Evolutionary conservation across 2,113 vertebrate genomes (phyloP).

Genomic region (Chamaea fasciata): DNA sequence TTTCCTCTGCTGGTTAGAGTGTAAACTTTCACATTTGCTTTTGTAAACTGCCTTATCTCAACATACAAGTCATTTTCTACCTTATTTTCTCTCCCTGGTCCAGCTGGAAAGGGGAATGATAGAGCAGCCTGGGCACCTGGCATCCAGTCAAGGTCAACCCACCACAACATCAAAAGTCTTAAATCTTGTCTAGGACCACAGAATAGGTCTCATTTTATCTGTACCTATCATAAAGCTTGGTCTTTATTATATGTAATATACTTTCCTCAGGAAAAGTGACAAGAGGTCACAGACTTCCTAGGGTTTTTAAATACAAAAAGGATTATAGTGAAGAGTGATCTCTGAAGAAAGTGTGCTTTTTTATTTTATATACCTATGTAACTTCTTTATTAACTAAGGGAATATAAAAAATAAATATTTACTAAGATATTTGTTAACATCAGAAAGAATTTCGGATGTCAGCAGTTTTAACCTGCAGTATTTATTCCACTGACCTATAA

Average conservation of each 20-base stretch:
- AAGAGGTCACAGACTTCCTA: background rate
- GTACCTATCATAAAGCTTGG: background rate
- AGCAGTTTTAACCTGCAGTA: background rate
- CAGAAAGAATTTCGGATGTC: background rate
- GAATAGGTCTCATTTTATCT: background rate
- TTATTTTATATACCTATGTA: background rate
- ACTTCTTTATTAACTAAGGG: background rate
- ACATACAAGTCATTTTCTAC: rapidly evolving
- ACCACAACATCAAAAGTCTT: background rate
- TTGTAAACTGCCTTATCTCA: background rate
- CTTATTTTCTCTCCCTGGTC: background rate
- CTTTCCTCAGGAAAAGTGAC: background rate
- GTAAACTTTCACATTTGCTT: background rate
- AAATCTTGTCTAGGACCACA: background rate
- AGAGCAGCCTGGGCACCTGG: background rate
- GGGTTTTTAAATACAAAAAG: background rate
- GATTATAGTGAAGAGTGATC: background rate
- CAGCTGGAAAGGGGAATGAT: background rate
- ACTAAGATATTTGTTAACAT: background rate
- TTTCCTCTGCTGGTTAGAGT: background rate
- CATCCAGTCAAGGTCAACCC: background rate
- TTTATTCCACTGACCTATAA: background rate
- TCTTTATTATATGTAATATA: background rate
- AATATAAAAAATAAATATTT: background rate
- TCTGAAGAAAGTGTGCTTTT: background rate